Evolutionary conservation across 1,140 invertebrate genomes (phyloP).

Genomic region (Lepidotrigona ventralis): DNA sequence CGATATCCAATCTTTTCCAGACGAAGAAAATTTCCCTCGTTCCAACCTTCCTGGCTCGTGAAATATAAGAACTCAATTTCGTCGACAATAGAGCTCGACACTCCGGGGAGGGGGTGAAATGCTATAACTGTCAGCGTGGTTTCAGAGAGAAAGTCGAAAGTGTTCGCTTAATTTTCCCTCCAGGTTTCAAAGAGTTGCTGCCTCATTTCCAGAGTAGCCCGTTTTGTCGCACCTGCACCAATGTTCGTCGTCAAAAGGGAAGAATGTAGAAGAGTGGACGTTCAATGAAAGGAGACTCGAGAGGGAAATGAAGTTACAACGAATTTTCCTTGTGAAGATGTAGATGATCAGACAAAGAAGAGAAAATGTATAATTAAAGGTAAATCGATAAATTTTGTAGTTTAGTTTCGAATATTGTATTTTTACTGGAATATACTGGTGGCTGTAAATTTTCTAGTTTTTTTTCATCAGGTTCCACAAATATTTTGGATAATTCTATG

Average conservation of each 20-base stretch:
- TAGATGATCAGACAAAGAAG: constrained; percentile 70
- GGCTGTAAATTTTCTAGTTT: too few species aligned
- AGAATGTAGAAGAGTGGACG: neutral
- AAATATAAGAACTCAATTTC: constrained; percentile 25
- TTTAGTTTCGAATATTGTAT: too few species aligned
- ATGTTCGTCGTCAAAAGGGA: neutral
- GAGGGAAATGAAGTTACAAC: neutral
- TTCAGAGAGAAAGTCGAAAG: neutral
- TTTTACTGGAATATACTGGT: too few species aligned
- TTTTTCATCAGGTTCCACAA: too few species aligned
- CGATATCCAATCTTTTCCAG: neutral
- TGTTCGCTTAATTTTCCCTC: constrained; percentile 24
- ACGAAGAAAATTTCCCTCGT: neutral
- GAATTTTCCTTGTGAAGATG: constrained; percentile 6
- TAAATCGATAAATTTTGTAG: too few species aligned
- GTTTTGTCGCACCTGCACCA: constrained; percentile 30
- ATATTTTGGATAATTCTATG: too few species aligned
- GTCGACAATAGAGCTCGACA: neutral
- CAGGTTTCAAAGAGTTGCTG: neutral
- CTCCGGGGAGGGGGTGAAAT: neutral
- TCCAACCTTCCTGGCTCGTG: too few species aligned
- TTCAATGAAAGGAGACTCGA: neutral
- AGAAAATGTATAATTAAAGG: constrained; percentile 27
- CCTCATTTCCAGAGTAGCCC: constrained; percentile 12
- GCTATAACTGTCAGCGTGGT: constrained; percentile 6